Percentiles rank a stretch among this genome's conserved stretches.
phyloP scores from a whole-genome alignment of 2,888 invertebrate species.

The Nemurella pictetii region DNA sequence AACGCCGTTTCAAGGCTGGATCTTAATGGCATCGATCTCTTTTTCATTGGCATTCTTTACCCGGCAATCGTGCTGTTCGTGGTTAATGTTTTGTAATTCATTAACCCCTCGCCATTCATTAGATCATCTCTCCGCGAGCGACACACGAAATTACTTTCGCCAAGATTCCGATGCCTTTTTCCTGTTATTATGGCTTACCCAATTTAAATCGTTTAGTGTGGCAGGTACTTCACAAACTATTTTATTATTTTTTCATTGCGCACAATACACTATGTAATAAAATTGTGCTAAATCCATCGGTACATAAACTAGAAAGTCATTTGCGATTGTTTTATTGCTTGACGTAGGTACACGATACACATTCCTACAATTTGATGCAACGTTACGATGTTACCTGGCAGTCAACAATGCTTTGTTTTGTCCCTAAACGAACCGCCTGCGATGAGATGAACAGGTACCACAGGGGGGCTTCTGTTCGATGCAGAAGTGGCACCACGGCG shows the following conservation, averaged over 20 bases:
- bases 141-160: neutral
- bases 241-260: neutral
- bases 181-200: neutral
- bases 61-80: neutral
- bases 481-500: no score
- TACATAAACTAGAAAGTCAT: neutral
- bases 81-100: neutral
- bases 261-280: neutral
- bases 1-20: neutral
- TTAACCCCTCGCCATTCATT: neutral
- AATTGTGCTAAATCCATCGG: neutral
- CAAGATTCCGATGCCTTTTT: neutral
- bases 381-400: no score
- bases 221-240: neutral
- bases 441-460: no score
- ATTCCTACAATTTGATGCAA: no score
- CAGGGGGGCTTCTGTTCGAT: no score
- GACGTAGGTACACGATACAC: no score
- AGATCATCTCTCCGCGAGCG: neutral
- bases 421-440: no score
- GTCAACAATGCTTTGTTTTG: no score
- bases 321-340: no score
- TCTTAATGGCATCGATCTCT: neutral
- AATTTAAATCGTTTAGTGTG: neutral
- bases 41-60: neutral